Base-by-base conservation (phyloP, 2,888 invertebrate species). In the Coenonympha glycerion region DNA sequence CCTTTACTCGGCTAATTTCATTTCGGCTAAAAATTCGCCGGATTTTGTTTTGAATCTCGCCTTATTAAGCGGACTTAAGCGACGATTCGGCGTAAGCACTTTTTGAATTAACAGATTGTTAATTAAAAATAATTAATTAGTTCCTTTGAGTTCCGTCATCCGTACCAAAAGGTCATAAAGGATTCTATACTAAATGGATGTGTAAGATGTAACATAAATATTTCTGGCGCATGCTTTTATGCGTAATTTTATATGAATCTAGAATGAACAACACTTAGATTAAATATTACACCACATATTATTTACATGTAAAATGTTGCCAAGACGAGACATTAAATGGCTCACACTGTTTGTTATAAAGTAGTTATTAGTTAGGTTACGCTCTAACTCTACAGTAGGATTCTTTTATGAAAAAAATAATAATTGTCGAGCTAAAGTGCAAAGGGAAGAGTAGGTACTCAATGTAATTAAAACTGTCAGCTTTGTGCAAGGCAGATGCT, bases 1-100 rank as follows among this genome's bases (percentile, higher is more conserved):
- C 76, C 80, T 80, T 84, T 81, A n/a, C 85, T 83, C 78, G 74
- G 78, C 81, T 85, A 85, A 87, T 85, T 87, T 86, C 82, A 80
- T 85, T 84, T 84, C 73, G 69, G 69, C 65, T 74, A 79, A 83
- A 83, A 84, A 81, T 76, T 79, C 79, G 56, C 47, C 62, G 77
- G 83, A 80, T 83, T 60, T 78, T 76, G 73, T 78, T 80, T 76
- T 73, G 81, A 83, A 76, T 73, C 83, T 66, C 55, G 70, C 76
- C 77, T 81, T 80, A 84, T 77, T 81, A 81, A 76, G 76, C 73
- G 65, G 74, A 68, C 67, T 72, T 71, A 66, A 66, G 74, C 74
- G 76, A 79, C 70, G 72, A 77, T 77, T 79, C 68, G 62, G 68
- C 67, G 71, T 74, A 71, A 68, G 74, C 74, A 76, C 74, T 76